Evolutionary conservation across 2,797 vertebrate species (phyloP), one percentile per base, ranked within the genome.

Genomic region (Sebastes variabilis): DNA sequence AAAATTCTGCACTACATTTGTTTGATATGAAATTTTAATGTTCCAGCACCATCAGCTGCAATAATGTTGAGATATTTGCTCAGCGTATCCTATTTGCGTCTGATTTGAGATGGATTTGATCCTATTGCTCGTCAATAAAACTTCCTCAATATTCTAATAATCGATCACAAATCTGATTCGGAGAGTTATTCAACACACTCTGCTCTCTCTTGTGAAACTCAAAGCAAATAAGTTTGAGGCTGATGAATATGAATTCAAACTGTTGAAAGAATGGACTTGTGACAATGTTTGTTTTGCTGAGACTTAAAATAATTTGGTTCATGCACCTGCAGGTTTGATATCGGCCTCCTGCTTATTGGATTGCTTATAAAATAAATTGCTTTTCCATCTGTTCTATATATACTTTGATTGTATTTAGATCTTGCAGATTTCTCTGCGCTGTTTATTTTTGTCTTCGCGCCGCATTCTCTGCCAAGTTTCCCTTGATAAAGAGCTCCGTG

Each of bases 331-430:
- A 34, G 38, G 27, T 27, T 68, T 61, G 52, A 65, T 64, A 49
- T 25, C 5, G 0, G 30, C 56, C 52, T 49, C 18, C 30, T 52
- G 20, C 18, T 70, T 30, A 56, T 69, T 55, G 60, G 49, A 52
- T 6, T 38, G 6, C 14, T 68, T 60, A 5, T 58, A n/a, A n/a
- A 66, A 49, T 52, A 27, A 70, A 70, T 36, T 13, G 55, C 29
- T 59, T 74, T 22, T 70, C 75, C 68, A 24, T 75, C 38, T 59
- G 42, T 56, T 72, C 54, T 54, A 5, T 55, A 27, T 46, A 49
- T 2, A 22, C 72, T 66, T 34, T 46, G 30, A 73, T 81, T 75
- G 32, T 52, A 11, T 85, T 83, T 22, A 71, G 76, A 71, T 81
- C 29, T 52, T 36, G 66, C 9, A 42, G 36, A 75, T 81, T 72